Conservation (phyloP, 2,888 invertebrate species). For the Priocnemis perturbator region DNA sequence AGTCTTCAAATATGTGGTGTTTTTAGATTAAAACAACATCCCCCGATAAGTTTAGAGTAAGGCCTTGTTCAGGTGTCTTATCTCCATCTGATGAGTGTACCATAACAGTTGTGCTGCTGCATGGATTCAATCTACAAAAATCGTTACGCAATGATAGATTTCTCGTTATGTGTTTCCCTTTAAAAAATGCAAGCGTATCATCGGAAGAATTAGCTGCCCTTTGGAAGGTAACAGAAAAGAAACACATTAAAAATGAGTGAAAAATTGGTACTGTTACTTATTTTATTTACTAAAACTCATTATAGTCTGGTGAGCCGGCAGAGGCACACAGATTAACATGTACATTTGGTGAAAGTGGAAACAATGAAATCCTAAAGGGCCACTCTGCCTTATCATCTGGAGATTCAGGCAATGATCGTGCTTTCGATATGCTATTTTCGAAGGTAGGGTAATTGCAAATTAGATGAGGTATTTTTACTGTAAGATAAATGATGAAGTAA, state of each 20-base stretch:
- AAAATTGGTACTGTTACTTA: neutral
- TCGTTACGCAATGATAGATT: constrained; percentile 88
- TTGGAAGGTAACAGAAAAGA: constrained; percentile 87
- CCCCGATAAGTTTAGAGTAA: constrained; percentile 95
- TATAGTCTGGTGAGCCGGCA: constrained; percentile 41
- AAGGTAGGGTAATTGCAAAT: constrained; percentile 57
- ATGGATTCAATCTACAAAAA: constrained; percentile 82
- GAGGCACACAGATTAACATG: constrained; percentile 86
- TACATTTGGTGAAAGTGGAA: constrained; percentile 74
- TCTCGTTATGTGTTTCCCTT: constrained; percentile 88
- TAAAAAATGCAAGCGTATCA: constrained; percentile 78
- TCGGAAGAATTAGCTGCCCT: constrained; percentile 82
- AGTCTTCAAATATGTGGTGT: constrained; percentile 6
- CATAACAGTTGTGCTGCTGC: constrained; percentile 85
- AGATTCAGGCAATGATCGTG: constrained; percentile 59
- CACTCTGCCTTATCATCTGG: constrained; percentile 53
- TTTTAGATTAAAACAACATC: constrained; percentile 94
- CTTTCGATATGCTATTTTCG: constrained; percentile 63
- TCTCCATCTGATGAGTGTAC: constrained; percentile 80
- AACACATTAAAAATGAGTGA: too few relatives aligned
- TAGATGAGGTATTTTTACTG: neutral
- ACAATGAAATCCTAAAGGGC: constrained; percentile 57
- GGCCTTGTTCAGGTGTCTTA: constrained; percentile 90
- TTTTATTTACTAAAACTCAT: constrained; percentile 1
- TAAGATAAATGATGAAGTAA: neutral